Percentiles rank a stretch among this genome's conserved stretches.
Conservation (phyloP, 2,113 vertebrate species). For the Sylvilagus bachmani region DNA sequence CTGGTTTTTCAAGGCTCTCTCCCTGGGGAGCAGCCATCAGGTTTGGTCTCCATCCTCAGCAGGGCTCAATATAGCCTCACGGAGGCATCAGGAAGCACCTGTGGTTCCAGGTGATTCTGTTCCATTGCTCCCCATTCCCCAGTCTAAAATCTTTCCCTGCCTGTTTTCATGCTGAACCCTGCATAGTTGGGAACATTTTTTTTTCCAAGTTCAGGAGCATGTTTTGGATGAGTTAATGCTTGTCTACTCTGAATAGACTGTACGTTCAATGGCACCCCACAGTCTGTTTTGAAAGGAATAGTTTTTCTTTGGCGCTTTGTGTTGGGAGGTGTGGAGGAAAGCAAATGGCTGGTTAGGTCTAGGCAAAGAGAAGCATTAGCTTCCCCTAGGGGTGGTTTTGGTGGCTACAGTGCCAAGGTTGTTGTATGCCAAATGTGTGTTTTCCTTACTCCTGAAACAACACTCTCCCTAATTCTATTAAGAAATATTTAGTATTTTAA, state of each 20-base stretch:
- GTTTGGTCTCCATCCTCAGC: not conserved
- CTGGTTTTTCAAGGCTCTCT: not conserved
- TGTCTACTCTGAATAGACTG: not conserved
- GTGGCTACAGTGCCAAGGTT: not conserved
- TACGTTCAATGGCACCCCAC: not conserved
- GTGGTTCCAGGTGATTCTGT: not conserved
- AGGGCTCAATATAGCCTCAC: not conserved
- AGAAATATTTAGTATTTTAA: not conserved
- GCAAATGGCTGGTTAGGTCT: not conserved
- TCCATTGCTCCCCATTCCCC: rapidly evolving
- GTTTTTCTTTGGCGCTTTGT: not conserved
- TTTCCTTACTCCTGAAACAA: not conserved
- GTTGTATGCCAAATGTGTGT: not conserved
- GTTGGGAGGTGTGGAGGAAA: not conserved
- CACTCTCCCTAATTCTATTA: not conserved
- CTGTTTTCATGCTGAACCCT: not conserved
- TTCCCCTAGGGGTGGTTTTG: not conserved
- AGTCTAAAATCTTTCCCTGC: not conserved
- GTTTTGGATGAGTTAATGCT: not conserved
- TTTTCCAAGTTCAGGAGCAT: not conserved
- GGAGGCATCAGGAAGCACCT: not conserved
- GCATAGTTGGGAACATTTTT: not conserved
- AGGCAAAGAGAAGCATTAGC: not conserved
- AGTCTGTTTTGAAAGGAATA: not conserved
- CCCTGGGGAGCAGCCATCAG: too few species aligned